phyloP scores from a whole-genome alignment of 2,888 invertebrate genomes.

The Pteria penguin region DNA sequence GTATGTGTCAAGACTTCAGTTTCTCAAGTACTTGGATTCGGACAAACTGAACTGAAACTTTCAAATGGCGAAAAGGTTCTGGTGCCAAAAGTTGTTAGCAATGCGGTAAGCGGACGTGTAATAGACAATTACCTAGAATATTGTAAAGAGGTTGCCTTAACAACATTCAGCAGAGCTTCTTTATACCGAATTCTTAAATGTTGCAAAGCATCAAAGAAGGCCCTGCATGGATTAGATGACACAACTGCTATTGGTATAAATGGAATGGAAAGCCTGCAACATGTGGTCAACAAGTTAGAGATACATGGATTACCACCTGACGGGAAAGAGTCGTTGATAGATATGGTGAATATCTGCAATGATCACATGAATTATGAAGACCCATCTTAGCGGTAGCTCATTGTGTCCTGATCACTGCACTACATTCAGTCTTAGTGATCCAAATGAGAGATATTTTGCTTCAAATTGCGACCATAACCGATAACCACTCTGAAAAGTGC shows the following conservation, averaged over 20 bases:
- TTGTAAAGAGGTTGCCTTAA: neutral
- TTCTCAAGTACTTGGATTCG: neutral
- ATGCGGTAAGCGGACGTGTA: neutral
- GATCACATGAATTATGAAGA: neutral
- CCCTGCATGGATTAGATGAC: neutral
- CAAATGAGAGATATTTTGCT: neutral
- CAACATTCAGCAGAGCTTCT: neutral
- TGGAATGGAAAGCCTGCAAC: neutral
- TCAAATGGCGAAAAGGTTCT: neutral
- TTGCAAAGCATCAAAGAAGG: neutral
- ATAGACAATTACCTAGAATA: neutral
- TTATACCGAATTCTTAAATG: neutral
- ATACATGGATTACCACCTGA: neutral
- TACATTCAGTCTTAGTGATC: neutral
- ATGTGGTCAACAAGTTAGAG: neutral
- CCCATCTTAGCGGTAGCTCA: neutral
- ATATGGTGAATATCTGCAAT: neutral
- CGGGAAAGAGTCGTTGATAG: neutral
- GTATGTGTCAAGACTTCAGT: neutral
- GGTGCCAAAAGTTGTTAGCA: neutral
- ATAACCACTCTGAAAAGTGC: neutral
- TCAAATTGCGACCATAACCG: neutral
- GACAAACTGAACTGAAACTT: neutral
- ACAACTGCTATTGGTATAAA: neutral
- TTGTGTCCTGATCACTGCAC: neutral